Base-by-base conservation (phyloP, 2,113 vertebrate species). In the Fregetta grallaria region DNA sequence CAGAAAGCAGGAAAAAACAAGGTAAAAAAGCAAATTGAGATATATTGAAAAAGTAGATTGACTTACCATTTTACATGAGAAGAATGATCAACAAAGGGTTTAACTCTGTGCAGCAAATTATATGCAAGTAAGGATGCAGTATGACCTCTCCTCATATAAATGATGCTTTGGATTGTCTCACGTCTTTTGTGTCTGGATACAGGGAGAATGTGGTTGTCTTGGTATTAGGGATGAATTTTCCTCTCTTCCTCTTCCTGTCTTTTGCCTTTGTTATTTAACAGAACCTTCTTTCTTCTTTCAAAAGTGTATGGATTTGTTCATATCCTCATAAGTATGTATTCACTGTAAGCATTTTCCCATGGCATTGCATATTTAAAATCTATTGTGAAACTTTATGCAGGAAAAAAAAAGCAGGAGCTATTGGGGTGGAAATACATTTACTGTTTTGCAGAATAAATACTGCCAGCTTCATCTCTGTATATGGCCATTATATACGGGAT, bases 11-110 rank as follows among this genome's bases (percentile, higher is more conserved):
- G 32, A 38, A 70, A 70, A 79, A 67, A 4, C 2, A 1, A 55
- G 16, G 14, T 34, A 72, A 84, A 83, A 61, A 67, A 61, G 6
- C 6, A 87, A 85, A 82, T 67, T 27, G 85, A 45, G 26, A 61
- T 63, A 26, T 19, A 83, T 42, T 2, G 12, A 62, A 73, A 75
- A 77, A 67, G 59, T 56, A 12, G 13, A 30, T 58, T 84, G 34
- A 94, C 94, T 95, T 92, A 92, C 89, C 84, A 65, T 78, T 94
- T 92, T 40, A 49, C 12, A 34, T 6, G 9, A 91, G 56, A 36
- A 86, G 84, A 84, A 56, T 15, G 19, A 74, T 30, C n/a, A 59
- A 7, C 61, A 55, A 47, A 83, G 15, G 10, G 30, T 55, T 94
- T 90, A 68, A 79, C 32, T 75, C 47, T 59, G 38, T 63, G 85